Conservation (phyloP, 2,797 vertebrate species). For the Diceros bicornis region DNA sequence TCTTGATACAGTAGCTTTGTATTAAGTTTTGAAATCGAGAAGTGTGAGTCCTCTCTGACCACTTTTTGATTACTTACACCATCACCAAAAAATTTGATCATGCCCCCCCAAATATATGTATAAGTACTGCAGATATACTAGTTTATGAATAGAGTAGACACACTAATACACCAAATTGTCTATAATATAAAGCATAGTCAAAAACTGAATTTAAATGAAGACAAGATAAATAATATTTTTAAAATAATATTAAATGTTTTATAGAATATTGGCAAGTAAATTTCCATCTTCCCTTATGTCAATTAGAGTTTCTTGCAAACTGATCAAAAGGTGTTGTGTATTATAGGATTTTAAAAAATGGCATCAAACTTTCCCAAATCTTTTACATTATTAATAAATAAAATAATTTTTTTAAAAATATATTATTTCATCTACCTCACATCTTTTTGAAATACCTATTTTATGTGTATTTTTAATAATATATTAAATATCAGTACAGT, state of each 20-base stretch:
- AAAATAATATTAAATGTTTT: background rate
- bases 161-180: background rate
- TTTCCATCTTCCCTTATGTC: background rate
- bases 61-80: background rate
- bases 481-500: background rate
- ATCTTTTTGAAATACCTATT: background rate
- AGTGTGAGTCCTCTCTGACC: background rate
- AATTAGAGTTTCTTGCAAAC: background rate
- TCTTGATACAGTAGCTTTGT: background rate
- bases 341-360: background rate
- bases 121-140: background rate
- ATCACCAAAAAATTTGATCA: background rate
- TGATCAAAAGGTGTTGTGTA: background rate
- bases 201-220: background rate
- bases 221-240: background rate
- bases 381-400: background rate
- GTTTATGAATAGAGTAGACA: background rate
- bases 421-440: background rate
- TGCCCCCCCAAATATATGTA: background rate
- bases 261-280: background rate
- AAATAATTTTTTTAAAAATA: background rate
- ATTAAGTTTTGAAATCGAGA: slow-evolving; percentile 22
- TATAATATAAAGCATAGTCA: background rate
- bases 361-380: background rate
- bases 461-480: background rate